Percentiles rank a stretch among this genome's conserved stretches.
Conservation (phyloP, 2,888 invertebrate species). For the Malacosoma neustria region DNA sequence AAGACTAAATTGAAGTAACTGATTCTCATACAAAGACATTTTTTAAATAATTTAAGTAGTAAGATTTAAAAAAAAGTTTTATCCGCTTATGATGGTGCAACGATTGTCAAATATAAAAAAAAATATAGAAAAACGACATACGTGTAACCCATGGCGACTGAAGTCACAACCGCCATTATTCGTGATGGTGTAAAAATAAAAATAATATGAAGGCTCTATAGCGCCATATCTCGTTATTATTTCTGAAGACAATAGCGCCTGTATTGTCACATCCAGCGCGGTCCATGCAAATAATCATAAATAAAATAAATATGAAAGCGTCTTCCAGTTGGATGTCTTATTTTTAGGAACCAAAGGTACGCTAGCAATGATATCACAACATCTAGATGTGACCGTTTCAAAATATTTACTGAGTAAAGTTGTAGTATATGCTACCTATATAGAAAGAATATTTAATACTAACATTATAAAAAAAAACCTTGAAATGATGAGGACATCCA, state of each 20-base stretch:
- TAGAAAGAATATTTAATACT: no score
- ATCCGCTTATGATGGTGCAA: no score
- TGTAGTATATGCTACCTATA: no score
- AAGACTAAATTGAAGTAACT: no score
- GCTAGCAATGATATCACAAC: conserved; percentile 20
- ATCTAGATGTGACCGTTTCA: conserved; percentile 27
- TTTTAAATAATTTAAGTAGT: no score
- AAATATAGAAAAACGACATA: neutral
- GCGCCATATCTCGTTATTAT: conserved; percentile 70
- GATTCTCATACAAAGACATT: no score
- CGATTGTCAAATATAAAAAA: neutral
- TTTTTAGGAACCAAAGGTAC: conserved; percentile 44
- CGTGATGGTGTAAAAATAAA: conserved; percentile 44
- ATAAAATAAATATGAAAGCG: conserved; percentile 68
- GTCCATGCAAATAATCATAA: conserved; percentile 71
- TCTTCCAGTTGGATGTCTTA: conserved; percentile 52
- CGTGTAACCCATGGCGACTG: neutral
- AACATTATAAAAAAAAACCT: no score
- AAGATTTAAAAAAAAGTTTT: no score
- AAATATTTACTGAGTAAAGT: no score
- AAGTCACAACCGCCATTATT: conserved; percentile 9
- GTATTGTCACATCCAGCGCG: conserved; percentile 64
- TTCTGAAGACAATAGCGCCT: conserved; percentile 68
- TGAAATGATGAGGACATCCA: no score
- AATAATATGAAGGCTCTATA: conserved; percentile 35